Percentiles rank a stretch among this genome's conserved stretches.
Evolutionary conservation across 2,888 invertebrate species (phyloP).

Genomic region (Callyntrura sp.): DNA sequence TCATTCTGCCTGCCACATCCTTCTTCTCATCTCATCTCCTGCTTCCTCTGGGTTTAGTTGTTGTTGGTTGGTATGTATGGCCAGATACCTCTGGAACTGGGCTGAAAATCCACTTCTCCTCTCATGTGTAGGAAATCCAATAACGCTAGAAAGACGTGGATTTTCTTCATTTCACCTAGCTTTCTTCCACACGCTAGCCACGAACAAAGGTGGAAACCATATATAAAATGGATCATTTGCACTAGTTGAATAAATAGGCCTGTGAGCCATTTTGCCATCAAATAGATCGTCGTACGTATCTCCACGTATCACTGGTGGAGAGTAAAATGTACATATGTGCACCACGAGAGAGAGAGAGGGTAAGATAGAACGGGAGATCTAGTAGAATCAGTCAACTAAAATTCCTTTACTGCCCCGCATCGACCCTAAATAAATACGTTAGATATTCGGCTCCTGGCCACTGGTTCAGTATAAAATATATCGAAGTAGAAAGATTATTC

Average conservation of each 20-base stretch:
- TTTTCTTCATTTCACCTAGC: slow-evolving; percentile 62
- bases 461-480: neutral
- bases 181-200: slow-evolving; percentile 47
- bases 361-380: neutral
- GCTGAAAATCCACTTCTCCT: slow-evolving; percentile 60
- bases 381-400: slow-evolving; percentile 54
- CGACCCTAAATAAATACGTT: slow-evolving; percentile 67
- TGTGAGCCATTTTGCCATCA: slow-evolving; percentile 25
- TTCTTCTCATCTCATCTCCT: slow-evolving; percentile 10
- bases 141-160: slow-evolving; percentile 58
- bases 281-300: too few relatives aligned
- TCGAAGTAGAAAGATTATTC: too few relatives aligned
- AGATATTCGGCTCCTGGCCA: neutral
- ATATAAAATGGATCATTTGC: slow-evolving; percentile 71
- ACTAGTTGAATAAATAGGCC: slow-evolving; percentile 59
- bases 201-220: slow-evolving; percentile 65
- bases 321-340: neutral
- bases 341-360: neutral
- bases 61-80: neutral
- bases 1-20: slow-evolving; percentile 20
- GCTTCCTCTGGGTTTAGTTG: neutral
- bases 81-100: slow-evolving; percentile 8
- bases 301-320: too few relatives aligned
- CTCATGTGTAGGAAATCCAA: slow-evolving; percentile 65
- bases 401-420: slow-evolving; percentile 59